A percentile compares a stretch with the other conserved stretches of the same genome.
phyloP scores from a whole-genome alignment of 2,888 invertebrate genomes.

The Dinocampus coccinellae region DNA sequence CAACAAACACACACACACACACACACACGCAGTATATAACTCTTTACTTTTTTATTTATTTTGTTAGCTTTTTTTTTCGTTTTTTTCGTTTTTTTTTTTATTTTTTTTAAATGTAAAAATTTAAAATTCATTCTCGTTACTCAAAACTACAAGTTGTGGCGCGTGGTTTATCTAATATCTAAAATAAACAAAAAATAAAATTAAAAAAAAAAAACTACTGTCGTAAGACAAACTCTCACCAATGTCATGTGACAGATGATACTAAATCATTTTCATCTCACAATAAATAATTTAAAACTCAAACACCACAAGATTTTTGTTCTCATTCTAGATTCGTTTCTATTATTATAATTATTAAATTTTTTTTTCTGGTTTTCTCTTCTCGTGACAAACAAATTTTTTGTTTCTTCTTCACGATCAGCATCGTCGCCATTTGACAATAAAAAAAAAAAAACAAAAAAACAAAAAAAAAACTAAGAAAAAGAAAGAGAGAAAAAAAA shows the following conservation, averaged over 20 bases:
- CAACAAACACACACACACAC: neutral
- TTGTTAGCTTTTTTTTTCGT: constrained; percentile 7
- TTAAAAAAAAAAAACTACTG: constrained; percentile 43
- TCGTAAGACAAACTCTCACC: constrained; percentile 52
- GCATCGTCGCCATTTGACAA: neutral
- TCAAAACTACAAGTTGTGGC: constrained; percentile 31
- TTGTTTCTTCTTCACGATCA: neutral
- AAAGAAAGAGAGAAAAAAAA: too few species aligned
- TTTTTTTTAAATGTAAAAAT: constrained; percentile 17
- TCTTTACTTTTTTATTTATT: constrained; percentile 18
- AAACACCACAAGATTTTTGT: constrained; percentile 4
- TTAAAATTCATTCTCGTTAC: constrained; percentile 12
- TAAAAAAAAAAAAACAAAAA: neutral
- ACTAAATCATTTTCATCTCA: constrained; percentile 46
- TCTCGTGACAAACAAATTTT: neutral
- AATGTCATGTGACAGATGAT: constrained; percentile 60
- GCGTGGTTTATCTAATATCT: constrained; percentile 21
- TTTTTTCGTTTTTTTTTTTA: neutral
- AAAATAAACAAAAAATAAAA: too few species aligned
- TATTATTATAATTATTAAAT: too few species aligned
- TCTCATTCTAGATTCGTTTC: neutral
- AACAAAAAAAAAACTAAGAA: too few species aligned
- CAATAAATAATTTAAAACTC: constrained; percentile 34
- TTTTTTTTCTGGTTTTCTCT: neutral
- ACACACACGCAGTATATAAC: constrained; percentile 10